Percentiles rank a stretch among this genome's conserved stretches.
Evolutionary conservation across 1,140 invertebrate species (phyloP).

Genomic region (Carcinoscorpius rotundicauda): DNA sequence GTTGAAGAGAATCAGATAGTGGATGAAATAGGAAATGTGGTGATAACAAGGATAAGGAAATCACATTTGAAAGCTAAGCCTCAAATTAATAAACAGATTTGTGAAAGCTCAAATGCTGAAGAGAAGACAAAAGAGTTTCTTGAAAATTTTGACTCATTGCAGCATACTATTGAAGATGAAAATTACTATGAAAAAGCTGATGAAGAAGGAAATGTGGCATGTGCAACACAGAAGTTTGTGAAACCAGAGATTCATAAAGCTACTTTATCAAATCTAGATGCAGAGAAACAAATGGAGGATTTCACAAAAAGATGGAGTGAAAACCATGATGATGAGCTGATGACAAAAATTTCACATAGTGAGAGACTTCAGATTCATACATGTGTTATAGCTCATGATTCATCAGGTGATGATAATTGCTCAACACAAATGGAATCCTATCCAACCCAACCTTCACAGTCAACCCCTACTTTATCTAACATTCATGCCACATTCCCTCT

Average conservation of each 20-base stretch:
- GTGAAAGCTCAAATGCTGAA: slow-evolving; percentile 15
- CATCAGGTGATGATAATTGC: too few relatives aligned
- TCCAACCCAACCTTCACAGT: too few relatives aligned
- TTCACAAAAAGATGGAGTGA: slow-evolving; percentile 30
- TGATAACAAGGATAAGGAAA: slow-evolving; percentile 1
- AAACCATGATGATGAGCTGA: too few relatives aligned
- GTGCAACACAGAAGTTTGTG: slow-evolving; percentile 26
- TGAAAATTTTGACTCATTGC: neutral
- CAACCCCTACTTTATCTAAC: too few relatives aligned
- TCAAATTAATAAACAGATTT: slow-evolving; percentile 10
- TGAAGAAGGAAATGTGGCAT: neutral
- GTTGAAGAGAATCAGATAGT: neutral
- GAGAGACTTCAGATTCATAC: too few relatives aligned
- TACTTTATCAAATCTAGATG: slow-evolving; percentile 40
- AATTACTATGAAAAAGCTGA: neutral
- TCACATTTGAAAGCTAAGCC: slow-evolving; percentile 11
- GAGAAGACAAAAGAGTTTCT: slow-evolving; percentile 10
- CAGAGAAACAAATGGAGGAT: slow-evolving; percentile 36
- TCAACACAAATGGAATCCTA: too few relatives aligned
- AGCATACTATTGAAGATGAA: neutral
- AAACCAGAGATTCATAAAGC: slow-evolving; percentile 39
- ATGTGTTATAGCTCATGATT: too few relatives aligned
- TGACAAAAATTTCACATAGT: too few relatives aligned
- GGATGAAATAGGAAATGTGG: neutral
- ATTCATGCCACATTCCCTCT: too few relatives aligned